Evolutionary conservation across 2,888 invertebrate species (phyloP), one percentile per base, ranked within the genome.

Genomic region (Polyploca ridens): DNA sequence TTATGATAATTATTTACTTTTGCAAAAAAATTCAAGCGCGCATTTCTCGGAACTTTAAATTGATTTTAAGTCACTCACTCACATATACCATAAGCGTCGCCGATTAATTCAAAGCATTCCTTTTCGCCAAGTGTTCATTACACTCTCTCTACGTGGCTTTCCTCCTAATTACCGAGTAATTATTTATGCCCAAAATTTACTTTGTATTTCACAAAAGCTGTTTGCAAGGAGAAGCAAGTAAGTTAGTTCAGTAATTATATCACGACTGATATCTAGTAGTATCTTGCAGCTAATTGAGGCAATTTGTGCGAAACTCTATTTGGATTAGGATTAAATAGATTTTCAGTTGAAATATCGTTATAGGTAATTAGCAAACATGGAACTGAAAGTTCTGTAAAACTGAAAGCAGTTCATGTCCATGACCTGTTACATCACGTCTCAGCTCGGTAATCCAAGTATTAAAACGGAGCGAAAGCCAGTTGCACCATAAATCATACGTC

Each of bases 401-500:
- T 54, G 54, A 54, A 54, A 0, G 8, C 5, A 16, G 14, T 16
- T 49, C 49, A 49, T 16, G 60, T 41, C 61, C 61, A 41, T 61
- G 61, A 61, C 19, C 16, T 35, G 60, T 41, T n/a, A 19, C 41
- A 38, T 10, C n/a, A 33, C 19, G 38, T n/a, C 46, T n/a, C 46
- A 46, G n/a, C 5, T 46, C 46, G 5, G n/a, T 46, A 46, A 61
- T 27, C 41, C 27, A 61, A 44, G 41, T 8, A 41, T 19, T 61
- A 27, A 10, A 61, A 13, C 41, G 27, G 19, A 44, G 61, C 11
- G 38, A 60, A 61, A 44, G 16, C 38, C 41, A 27, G 14, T 41
- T 14, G 61, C 63, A 70, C 67, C 62, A 82, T 85, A 82, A 83
- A 82, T 84, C 82, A 79, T 77, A 62, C 66, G 74, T 65, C 75